Conservation (phyloP, 64 coral and sea anemone species). For the Orbicella faveolata region DNA sequence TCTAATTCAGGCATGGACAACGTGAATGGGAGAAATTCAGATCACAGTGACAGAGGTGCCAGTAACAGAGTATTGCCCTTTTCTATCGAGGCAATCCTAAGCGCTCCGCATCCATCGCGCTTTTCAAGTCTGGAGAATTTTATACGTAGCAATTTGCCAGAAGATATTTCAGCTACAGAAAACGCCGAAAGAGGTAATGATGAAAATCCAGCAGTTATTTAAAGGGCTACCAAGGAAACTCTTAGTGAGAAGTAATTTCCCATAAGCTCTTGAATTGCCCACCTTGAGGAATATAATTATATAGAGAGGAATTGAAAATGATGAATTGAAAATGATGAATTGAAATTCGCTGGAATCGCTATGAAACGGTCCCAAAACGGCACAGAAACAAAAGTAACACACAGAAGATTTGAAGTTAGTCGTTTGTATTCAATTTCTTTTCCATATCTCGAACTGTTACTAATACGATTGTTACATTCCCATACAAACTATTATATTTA, state of each 20-base stretch:
- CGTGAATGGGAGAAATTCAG: slow-evolving; percentile 21
- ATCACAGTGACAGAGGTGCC: not conserved
- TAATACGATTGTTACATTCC: no score
- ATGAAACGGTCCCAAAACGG: no score
- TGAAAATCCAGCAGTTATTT: not conserved
- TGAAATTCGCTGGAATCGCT: no score
- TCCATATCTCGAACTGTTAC: no score
- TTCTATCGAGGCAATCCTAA: slow-evolving; percentile 90
- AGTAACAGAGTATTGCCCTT: slow-evolving; percentile 74
- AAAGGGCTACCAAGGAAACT: not conserved
- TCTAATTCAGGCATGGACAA: slow-evolving; percentile 13
- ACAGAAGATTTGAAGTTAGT: no score
- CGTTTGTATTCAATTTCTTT: no score
- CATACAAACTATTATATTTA: no score
- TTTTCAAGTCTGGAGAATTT: slow-evolving; percentile 57
- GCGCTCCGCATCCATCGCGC: slow-evolving; percentile 71
- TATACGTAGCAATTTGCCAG: slow-evolving; percentile 43
- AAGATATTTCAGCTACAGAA: slow-evolving; percentile 3
- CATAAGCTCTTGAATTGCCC: slow-evolving; percentile 2
- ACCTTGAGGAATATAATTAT: no score
- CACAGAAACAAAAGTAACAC: no score
- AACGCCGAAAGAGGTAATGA: slow-evolving; percentile 32
- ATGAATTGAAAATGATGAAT: no score
- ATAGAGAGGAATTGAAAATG: no score
- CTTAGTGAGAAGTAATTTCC: slow-evolving; percentile 3